These are phyloP conservation scores for Barypeithes pellucidus DNA, from an alignment of 2,888 invertebrate species.

Conservation along the genomic window DNA sequence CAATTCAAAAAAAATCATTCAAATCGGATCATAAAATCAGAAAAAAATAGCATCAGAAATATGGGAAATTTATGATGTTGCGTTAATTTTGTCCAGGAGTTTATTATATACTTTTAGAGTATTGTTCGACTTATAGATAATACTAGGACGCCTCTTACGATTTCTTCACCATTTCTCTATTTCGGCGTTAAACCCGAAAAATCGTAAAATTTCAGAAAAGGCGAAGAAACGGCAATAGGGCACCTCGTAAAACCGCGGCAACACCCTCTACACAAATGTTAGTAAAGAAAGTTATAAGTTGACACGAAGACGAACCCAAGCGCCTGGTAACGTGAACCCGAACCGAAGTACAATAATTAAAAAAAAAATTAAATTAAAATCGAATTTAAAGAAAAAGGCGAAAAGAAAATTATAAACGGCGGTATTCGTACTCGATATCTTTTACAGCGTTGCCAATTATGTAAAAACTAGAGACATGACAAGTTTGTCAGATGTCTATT, in stretches of 20 bases:
- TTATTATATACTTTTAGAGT: no score
- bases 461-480: constrained; percentile 10
- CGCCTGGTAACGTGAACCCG: constrained; percentile 68
- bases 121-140: no score
- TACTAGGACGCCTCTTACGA: no score
- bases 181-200: no score
- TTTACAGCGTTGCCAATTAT: constrained; percentile 9
- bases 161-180: no score
- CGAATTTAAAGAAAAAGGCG: constrained; percentile 3
- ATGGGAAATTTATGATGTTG: no score
- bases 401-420: background rate
- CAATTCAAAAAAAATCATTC: no score
- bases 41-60: no score
- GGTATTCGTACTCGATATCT: background rate
- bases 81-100: no score
- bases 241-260: background rate
- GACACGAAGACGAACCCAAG: constrained; percentile 62
- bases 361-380: background rate
- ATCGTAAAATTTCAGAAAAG: no score
- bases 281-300: constrained; percentile 3
- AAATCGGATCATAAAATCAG: no score
- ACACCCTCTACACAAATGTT: constrained; percentile 4
- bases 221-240: background rate
- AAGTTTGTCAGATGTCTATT: constrained; percentile 56
- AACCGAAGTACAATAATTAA: constrained; percentile 66